These are phyloP conservation scores for Gallirallus australis DNA, from an alignment of 2,797 vertebrate species.

Conservation along the genomic window DNA sequence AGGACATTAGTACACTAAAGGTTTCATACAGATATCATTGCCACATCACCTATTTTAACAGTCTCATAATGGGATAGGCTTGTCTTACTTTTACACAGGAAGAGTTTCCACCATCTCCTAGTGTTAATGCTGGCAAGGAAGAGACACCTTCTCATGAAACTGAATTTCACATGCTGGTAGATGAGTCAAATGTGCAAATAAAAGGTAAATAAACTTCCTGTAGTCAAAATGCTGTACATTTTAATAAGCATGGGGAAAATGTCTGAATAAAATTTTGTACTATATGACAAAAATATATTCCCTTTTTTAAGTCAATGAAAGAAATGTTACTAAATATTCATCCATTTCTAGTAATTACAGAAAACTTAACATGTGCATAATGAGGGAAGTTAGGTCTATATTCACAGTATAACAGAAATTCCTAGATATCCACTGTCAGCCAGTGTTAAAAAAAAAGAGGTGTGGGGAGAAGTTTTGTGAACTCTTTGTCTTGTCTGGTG, in stretches of 20 bases:
- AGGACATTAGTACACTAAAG: neutral
- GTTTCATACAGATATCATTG: neutral
- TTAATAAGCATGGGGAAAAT: neutral
- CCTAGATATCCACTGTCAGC: neutral
- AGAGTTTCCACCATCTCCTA: neutral
- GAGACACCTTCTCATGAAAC: conserved; percentile 10
- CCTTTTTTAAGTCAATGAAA: neutral
- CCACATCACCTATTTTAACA: neutral
- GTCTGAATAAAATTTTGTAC: neutral
- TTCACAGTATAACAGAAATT: neutral
- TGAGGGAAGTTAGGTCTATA: neutral
- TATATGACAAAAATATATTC: neutral
- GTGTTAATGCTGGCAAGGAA: conserved; percentile 1
- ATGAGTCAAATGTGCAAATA: neutral
- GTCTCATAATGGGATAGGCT: neutral
- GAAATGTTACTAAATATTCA: neutral
- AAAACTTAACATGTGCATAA: neutral
- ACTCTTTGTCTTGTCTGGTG: neutral
- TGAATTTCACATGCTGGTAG: neutral
- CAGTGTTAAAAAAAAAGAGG: neutral
- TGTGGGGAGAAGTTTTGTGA: neutral
- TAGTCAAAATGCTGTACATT: neutral
- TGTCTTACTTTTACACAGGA: conserved; percentile 40
- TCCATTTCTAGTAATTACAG: neutral
- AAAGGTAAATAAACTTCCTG: conserved; percentile 64